Evolutionary conservation across 2,113 vertebrate genomes (phyloP), one percentile per base, ranked within the genome.

Genomic region (Macheiramphus alcinus): DNA sequence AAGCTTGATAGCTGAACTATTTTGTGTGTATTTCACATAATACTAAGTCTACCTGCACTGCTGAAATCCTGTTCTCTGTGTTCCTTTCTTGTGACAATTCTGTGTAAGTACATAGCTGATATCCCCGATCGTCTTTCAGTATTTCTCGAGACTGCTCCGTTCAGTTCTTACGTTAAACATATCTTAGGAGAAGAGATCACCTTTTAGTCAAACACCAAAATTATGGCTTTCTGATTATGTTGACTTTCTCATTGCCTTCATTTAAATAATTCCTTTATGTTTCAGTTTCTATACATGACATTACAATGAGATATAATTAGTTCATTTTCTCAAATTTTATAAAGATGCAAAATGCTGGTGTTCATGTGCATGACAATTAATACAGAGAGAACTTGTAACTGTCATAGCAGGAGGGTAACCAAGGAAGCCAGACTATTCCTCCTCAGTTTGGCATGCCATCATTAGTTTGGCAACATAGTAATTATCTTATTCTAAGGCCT

Each of bases 71-170:
- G 12, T 75, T 84, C 27, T 71, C 32, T 50, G 10, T 36, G 7
- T 56, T 67, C 9, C 16, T 36, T 73, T 58, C 71, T 40, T 73
- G 26, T 56, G 59, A 56, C 5, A 56, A 21, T 73, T 72, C 53
- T 50, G 16, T 82, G 25, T 32, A 26, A 89, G 11, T 71, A 75
- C 8, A n/a, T 10, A 65, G 11, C 25, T 38, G 29, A 36, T 56
- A 73, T 18, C 9, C 26, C 6, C 0, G 0, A 29, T 15, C 0
- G 1, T 25, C 25, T 75, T 80, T 43, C 11, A 61, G 47, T 36
- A 52, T 67, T 72, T 92, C 34, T 80, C 1, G 0, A 47, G 31
- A 34, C 6, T 22, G 16, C 6, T 70, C 8, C 17, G 11, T 67
- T 67, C 47, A 66, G 42, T 67, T 61, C 34, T 42, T 40, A 29